Conservation (phyloP, 2,113 vertebrate species). For the Oreochromis tanganicae region DNA sequence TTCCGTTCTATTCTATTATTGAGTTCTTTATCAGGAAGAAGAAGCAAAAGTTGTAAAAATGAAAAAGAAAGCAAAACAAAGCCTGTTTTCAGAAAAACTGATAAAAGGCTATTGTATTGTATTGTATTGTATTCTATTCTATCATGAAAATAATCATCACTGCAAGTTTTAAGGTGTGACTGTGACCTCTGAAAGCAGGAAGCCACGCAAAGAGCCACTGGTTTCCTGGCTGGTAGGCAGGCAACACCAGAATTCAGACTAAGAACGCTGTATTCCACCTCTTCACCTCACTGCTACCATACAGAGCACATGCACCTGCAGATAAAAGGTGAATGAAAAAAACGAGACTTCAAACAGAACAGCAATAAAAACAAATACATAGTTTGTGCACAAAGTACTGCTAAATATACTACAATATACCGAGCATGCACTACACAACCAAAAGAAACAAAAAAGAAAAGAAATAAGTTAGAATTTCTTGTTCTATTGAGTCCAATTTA, state of each 20-base stretch:
- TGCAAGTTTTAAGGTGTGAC: background rate
- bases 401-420: background rate
- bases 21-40: background rate
- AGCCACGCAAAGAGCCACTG: slow-evolving; percentile 83
- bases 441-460: background rate
- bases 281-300: slow-evolving; percentile 80
- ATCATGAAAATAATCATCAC: background rate
- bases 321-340: background rate
- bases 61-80: background rate
- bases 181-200: slow-evolving; percentile 69
- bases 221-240: slow-evolving; percentile 74
- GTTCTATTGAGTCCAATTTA: slow-evolving; percentile 53
- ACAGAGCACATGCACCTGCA: slow-evolving; percentile 82
- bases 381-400: background rate
- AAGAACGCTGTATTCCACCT: slow-evolving; percentile 85
- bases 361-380: background rate
- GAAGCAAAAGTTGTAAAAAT: background rate
- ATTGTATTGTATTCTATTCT: background rate
- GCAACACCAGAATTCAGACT: slow-evolving; percentile 83
- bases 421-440: background rate
- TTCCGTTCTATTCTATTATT: background rate
- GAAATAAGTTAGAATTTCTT: slow-evolving; percentile 59
- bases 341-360: background rate
- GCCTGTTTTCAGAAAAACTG: background rate
- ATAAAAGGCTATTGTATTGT: background rate